Evolutionary conservation across 2,797 vertebrate species (phyloP), one percentile per base, ranked within the genome.

Genomic region (Hybognathus amarus): DNA sequence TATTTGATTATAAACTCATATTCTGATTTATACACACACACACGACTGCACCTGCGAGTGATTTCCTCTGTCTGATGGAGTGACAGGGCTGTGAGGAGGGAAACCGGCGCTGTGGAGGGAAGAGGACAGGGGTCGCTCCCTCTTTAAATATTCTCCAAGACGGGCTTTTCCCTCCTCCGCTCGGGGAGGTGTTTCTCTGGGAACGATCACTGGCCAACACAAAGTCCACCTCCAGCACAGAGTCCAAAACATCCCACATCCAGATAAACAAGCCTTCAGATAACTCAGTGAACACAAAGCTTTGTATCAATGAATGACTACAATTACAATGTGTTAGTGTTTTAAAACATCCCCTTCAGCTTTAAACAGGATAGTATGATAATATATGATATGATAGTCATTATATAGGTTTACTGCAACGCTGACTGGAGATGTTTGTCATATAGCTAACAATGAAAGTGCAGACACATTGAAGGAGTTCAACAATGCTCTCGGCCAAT

Each of bases 221-320:
- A 95, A 95, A 96, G 94, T 95, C 93, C 95, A 94, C 69, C 78
- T 74, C 89, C 86, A 86, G 83, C 88, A 89, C 80, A 91, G 89
- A 93, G 91, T 93, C 93, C 93, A 93, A 89, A 92, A 92, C 70
- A 77, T 84, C 68, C 50, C 85, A 92, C 74, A 77, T 84, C 61
- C 50, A 84, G 64, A 77, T 80, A 91, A 85, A 81, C 67, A 78
- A 86, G 52, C 54, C 64, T 84, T 83, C 68, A 59, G 68, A 64
- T 74, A 76, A 22, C 61, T 20, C 0, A 7, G 76, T 18, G 36
- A 10, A 61, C 13, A 47, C 6, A 52, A 69, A 71, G 18, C 24
- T 3, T 5, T 56, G 18, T 9, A 54, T 54, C n/a, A 54, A 45
- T 45, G 30, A 40, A 56, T 27, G 47, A 64, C 17, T 61, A 47